Base-by-base conservation (phyloP, 1,140 invertebrate genomes). In the Solen grandis region DNA sequence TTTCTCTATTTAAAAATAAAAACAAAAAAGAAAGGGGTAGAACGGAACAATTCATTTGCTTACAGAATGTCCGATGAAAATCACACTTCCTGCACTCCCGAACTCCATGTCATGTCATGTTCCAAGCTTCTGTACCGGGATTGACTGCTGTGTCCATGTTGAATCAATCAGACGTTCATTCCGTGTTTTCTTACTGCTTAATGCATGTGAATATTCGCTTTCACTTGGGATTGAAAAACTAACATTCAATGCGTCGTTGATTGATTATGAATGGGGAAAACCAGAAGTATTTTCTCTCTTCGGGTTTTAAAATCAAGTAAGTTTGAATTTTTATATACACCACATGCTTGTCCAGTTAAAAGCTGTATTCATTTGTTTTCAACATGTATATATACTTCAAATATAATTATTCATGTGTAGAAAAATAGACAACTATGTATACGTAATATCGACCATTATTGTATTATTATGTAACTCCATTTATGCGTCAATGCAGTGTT, bases 201-300 rank as follows among this genome's bases (percentile, higher is more conserved):
- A 84, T 52, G 38, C 76, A 3, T 84, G 82, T 36, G 50, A 75
- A 19, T 84, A 73, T 29, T 50, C 35, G 0, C 35, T 84, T 19
- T 52, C 74, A 35, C n/a, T 84, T 1, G 82, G 82, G 4, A 80
- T 84, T 46, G 82, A 84, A 41, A 79, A 74, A 36, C 52, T 68
- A 31, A 35, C 35, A n/a, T 52, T 59, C 25, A 84, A 68, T 50
- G 52, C 55, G 8, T 73, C 82, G n/a, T 46, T 84, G 10, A n/a
- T 80, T 8, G 57, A 68, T 33, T 84, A 84, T 52, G 57, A 75
- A 1, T 84, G 76, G 76, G 82, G 82, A 36, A 62, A 33, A 16
- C 54, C 27, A 36, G 54, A 79, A n/a, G 27, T 38, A 36, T 70
- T 79, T 38, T 62, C 41, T 8, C 27, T 70, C 52, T 14, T 63